phyloP scores from a whole-genome alignment of 1,140 invertebrate species.

The Drosophila pectinifera region DNA sequence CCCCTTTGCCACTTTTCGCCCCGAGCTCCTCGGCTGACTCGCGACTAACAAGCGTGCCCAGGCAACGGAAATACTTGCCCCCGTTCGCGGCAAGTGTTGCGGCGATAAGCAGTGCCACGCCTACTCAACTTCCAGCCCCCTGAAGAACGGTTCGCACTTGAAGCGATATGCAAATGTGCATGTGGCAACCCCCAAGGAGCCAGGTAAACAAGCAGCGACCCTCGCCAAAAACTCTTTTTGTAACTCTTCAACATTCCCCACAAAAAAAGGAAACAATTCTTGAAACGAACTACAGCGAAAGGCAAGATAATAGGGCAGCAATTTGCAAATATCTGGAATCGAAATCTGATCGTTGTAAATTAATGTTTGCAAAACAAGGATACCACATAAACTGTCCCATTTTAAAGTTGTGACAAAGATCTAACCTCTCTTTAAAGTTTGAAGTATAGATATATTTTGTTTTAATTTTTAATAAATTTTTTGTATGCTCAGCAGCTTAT shows the following conservation, averaged over 20 bases:
- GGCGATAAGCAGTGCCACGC: constrained; percentile 68
- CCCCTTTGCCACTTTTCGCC: constrained; percentile 12
- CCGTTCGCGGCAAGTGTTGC: constrained; percentile 68
- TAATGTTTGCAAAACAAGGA: too few species aligned
- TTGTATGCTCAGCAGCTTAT: too few species aligned
- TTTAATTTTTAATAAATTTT: too few species aligned
- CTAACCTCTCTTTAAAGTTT: too few species aligned
- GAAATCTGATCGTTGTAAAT: too few species aligned
- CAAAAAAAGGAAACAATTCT: constrained; percentile 20
- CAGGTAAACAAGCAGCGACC: constrained; percentile 50
- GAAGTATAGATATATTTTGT: too few species aligned
- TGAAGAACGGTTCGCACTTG: constrained; percentile 29
- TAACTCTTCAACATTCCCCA: constrained; percentile 18
- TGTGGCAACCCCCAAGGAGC: constrained; percentile 44
- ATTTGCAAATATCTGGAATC: neutral
- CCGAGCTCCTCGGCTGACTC: constrained; percentile 4
- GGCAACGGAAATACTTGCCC: constrained; percentile 76
- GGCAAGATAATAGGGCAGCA: neutral
- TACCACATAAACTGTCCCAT: too few species aligned
- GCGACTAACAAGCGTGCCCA: constrained; percentile 73
- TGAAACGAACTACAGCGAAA: constrained; percentile 8
- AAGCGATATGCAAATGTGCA: constrained; percentile 82
- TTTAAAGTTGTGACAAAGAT: too few species aligned
- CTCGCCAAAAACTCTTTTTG: constrained; percentile 41
- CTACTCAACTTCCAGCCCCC: constrained; percentile 24